Evolutionary conservation across 2,888 invertebrate genomes (phyloP), one percentile per base, ranked within the genome.

Genomic region (Tetropium fuscum): DNA sequence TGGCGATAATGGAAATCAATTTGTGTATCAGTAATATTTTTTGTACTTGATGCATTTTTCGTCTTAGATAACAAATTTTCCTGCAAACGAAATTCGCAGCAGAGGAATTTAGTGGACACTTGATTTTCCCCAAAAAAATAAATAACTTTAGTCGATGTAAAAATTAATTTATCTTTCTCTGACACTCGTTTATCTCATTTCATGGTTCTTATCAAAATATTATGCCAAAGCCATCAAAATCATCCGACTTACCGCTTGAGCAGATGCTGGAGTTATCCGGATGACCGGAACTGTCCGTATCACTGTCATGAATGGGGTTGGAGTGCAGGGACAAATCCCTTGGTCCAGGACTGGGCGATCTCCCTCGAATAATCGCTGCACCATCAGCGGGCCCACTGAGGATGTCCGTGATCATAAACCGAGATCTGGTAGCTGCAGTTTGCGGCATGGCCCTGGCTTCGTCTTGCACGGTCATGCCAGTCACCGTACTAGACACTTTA

Each of bases 331-430:
- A 83, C 51, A 85, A 74, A 69, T 87, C 87, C 69, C 87, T 83
- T 64, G 84, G 87, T 74, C 80, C 86, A 74, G 77, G 86, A 82
- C 77, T 85, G 69, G 79, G 86, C 77, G 78, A 84, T 79, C 75
- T 80, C 74, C 75, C 84, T 77, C 82, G 79, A 41, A 82, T 83
- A 74, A 80, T 83, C 68, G 78, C 82, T 73, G 82, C 84, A 75
- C 82, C 88, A 53, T 87, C 87, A 78, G 72, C 87, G 84, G 78
- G 87, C 47, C 87, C 87, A 48, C 88, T 88, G 69, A 94, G 85
- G 75, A 94, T 94, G 81, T 94, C 94, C 72, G 93, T 94, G 83
- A 94, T 94, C 93, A 94, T 94, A 84, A 94, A 94, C 69, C 93
- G 84, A 62, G 93, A 92, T 72, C 93, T 86, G 83, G 88, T 79